Percentiles rank a stretch among this genome's conserved stretches.
These are phyloP conservation scores for Sebastes itinus DNA, from an alignment of 2,797 vertebrate genomes.

Conservation along the genomic window DNA sequence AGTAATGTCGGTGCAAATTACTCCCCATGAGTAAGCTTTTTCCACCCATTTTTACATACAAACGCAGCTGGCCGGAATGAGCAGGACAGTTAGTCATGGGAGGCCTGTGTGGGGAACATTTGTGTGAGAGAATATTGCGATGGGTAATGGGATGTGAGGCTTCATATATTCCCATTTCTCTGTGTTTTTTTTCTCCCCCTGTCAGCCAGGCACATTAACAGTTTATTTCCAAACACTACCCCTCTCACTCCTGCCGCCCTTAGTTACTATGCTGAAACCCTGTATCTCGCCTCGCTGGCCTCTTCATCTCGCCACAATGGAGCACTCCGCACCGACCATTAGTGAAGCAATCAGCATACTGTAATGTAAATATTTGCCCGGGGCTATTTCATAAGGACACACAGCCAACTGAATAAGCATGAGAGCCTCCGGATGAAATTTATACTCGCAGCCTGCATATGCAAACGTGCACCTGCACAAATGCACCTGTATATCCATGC, in stretches of 20 bases:
- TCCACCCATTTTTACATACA: conserved; percentile 29
- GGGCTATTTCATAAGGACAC: conserved; percentile 41
- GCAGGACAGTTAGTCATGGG: conserved; percentile 56
- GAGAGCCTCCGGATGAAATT: conserved; percentile 16
- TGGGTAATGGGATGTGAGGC: conserved; percentile 57
- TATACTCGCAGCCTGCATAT: conserved; percentile 17
- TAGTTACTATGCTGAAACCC: conserved; percentile 40
- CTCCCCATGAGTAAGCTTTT: conserved; percentile 44
- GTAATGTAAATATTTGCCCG: conserved; percentile 66
- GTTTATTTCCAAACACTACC: conserved; percentile 44
- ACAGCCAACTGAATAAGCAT: conserved; percentile 23
- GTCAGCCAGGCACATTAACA: conserved; percentile 48
- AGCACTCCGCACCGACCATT: conserved; percentile 43
- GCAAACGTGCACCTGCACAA: conserved; percentile 22
- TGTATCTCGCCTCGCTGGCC: conserved; percentile 26
- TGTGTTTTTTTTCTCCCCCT: not conserved
- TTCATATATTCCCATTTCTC: conserved; percentile 51
- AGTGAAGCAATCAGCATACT: conserved; percentile 57
- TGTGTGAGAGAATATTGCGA: conserved; percentile 37
- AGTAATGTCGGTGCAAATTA: conserved; percentile 40
- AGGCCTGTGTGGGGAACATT: conserved; percentile 32
- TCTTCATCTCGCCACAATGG: conserved; percentile 26
- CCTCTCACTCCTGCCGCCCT: conserved; percentile 46
- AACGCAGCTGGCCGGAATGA: conserved; percentile 52
- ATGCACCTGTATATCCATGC: not conserved